Base-by-base conservation (phyloP, 2,888 invertebrate species). In the Sesamia inferens region DNA sequence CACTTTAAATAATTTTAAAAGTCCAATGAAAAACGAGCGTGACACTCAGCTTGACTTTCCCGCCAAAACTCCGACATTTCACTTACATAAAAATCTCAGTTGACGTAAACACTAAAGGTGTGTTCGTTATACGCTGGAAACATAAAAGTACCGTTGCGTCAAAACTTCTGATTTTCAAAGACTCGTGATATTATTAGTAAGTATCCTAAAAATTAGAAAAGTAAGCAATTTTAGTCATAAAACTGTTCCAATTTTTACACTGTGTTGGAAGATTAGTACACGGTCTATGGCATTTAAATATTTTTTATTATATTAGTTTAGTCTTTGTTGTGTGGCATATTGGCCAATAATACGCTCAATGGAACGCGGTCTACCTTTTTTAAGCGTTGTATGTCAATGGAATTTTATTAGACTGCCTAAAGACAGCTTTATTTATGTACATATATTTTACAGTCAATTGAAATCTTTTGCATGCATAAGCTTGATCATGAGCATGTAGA, bases 31-130 rank as follows among this genome's bases (percentile, higher is more conserved):
- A n/a, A n/a, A n/a, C n/a, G n/a, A n/a, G n/a, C n/a, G n/a, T n/a
- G n/a, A n/a, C n/a, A n/a, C n/a, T n/a, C n/a, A n/a, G n/a, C n/a
- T n/a, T n/a, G n/a, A n/a, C n/a, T n/a, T n/a, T n/a, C n/a, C n/a
- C n/a, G n/a, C n/a, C n/a, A n/a, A n/a, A n/a, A n/a, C n/a, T n/a
- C n/a, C n/a, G 93, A 93, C 93, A 93, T 92, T 93, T 92, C 88
- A 86, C 86, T 89, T 90, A 90, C 90, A 89, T 90, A 91, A 91
- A 93, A 92, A 91, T 91, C 90, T 89, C 89, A 90, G 94, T 94
- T 94, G 94, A 94, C 94, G 94, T 94, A 94, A 93, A 93, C 94
- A 92, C 61, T 85, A 81, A 65, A 66, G 24, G 68, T 72, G 68
- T 68, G 61, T 79, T 80, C 83, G 70, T 82, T 85, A 68, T 51